A percentile compares a stretch with the other conserved stretches of the same genome.
These are phyloP conservation scores for Mesoligia furuncula DNA, from an alignment of 2,888 invertebrate genomes.

Conservation along the genomic window DNA sequence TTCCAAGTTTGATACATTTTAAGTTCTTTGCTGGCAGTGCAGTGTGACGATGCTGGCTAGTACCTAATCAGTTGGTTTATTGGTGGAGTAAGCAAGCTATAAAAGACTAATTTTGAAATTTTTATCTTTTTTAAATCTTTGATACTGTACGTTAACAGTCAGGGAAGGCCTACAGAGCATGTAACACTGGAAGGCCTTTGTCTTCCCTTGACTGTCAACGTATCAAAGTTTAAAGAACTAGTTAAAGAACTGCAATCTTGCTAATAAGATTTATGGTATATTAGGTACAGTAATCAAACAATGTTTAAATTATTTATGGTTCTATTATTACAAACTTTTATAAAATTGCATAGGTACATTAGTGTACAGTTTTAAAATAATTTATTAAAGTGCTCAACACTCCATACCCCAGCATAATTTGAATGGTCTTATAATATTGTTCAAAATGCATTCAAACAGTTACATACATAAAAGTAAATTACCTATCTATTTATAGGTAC, in stretches of 20 bases:
- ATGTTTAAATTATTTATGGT: slow-evolving; percentile 23
- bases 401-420: not conserved
- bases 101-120: no score
- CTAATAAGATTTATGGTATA: not conserved
- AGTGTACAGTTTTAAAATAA: slow-evolving; percentile 29
- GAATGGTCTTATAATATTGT: slow-evolving; percentile 3
- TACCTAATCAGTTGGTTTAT: not conserved
- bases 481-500: slow-evolving; percentile 9
- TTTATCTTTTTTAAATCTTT: no score
- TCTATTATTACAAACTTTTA: slow-evolving; percentile 56
- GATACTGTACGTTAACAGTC: no score
- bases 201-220: no score
- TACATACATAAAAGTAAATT: not conserved
- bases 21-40: not conserved
- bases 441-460: not conserved
- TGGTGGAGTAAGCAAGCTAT: not conserved
- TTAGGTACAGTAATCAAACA: slow-evolving; percentile 20
- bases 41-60: not conserved
- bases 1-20: not conserved
- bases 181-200: no score
- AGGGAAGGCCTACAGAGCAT: no score
- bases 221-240: no score
- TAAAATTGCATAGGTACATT: slow-evolving; percentile 42
- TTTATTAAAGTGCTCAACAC: slow-evolving; percentile 28
- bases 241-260: not conserved